Conservation (phyloP, 2,888 invertebrate genomes). For the Reticulitermes lucifugus region DNA sequence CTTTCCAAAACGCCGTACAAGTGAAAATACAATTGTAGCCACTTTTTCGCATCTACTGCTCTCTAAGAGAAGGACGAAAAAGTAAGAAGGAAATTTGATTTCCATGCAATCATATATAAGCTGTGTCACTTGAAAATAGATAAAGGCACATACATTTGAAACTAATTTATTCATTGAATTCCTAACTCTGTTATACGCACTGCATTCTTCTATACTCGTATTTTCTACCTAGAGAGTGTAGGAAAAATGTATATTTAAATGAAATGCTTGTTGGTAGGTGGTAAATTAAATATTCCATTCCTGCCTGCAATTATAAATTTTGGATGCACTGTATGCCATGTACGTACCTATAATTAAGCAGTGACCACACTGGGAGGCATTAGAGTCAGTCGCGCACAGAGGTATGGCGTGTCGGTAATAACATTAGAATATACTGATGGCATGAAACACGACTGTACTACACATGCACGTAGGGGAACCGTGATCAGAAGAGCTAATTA, state of each 20-base stretch:
- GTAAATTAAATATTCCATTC: slow-evolving; percentile 39
- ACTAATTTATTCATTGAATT: slow-evolving; percentile 47
- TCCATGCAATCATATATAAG: slow-evolving; percentile 18
- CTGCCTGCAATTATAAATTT: neutral
- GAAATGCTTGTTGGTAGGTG: slow-evolving; percentile 5
- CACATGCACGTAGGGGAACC: neutral
- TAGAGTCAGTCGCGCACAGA: neutral
- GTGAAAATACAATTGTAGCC: slow-evolving; percentile 18
- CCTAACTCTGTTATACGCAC: neutral
- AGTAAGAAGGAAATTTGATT: neutral
- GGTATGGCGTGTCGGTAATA: neutral
- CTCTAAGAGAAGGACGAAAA: neutral
- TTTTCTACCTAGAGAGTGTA: neutral
- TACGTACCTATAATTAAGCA: neutral
- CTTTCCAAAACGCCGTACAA: neutral
- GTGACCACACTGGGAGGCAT: neutral
- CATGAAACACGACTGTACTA: neutral
- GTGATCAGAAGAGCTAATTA: neutral
- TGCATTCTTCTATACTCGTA: neutral
- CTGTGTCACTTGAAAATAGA: slow-evolving; percentile 7
- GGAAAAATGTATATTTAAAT: slow-evolving; percentile 42
- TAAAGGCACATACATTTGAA: slow-evolving; percentile 34
- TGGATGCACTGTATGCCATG: neutral
- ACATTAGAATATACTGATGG: neutral
- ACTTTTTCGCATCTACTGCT: neutral